Conservation (phyloP, 2,888 invertebrate species). For the Schizaphis graminum region DNA sequence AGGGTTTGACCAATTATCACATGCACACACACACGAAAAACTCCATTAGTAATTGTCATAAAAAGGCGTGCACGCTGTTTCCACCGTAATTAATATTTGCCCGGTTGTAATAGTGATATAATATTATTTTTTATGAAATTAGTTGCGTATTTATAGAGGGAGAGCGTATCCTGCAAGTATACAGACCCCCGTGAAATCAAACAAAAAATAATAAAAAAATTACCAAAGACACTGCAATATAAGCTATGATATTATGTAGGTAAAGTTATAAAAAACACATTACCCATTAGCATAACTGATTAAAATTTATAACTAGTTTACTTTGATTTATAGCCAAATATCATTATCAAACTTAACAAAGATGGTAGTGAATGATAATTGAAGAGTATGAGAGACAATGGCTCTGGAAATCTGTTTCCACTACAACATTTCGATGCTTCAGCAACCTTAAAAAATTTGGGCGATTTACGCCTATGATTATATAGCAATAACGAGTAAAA, state of each 20-base stretch:
- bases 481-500: too few species aligned
- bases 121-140: not conserved
- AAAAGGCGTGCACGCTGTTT: not conserved
- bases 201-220: not conserved
- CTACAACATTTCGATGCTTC: too few species aligned
- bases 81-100: not conserved
- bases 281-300: not conserved
- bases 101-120: not conserved
- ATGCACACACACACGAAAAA: not conserved
- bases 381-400: too few species aligned
- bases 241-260: not conserved
- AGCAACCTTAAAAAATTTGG: too few species aligned
- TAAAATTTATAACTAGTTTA: too few species aligned
- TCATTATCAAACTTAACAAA: too few species aligned
- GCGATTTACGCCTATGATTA: too few species aligned
- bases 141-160: not conserved
- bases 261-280: not conserved
- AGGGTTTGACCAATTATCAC: not conserved
- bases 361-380: too few species aligned
- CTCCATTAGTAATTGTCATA: not conserved
- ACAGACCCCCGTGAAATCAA: not conserved
- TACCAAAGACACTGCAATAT: not conserved
- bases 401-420: too few species aligned
- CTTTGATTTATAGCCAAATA: too few species aligned
- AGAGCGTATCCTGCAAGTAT: not conserved